Conservation (phyloP, 2,113 vertebrate genomes). For the Lepus timidus region DNA sequence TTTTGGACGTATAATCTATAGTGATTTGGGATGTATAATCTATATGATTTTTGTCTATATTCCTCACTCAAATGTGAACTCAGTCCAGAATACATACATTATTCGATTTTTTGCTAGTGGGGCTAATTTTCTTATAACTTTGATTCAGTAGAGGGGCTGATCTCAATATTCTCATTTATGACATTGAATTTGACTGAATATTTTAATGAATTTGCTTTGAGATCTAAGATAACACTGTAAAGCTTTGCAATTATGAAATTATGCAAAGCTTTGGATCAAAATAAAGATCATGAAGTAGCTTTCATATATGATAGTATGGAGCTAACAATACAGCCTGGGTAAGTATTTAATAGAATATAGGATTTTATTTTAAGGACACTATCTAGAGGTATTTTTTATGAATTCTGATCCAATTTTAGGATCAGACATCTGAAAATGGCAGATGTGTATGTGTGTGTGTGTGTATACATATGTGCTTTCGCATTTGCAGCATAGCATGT, state of each 20-base stretch:
- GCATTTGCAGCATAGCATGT: slow-evolving; percentile 55
- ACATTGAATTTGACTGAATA: slow-evolving; percentile 12
- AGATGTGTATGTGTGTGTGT: background rate
- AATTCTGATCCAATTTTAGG: background rate
- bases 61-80: background rate
- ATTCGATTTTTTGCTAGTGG: background rate
- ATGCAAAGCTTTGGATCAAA: slow-evolving; percentile 26
- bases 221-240: slow-evolving; percentile 14
- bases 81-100: background rate
- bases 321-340: background rate
- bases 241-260: background rate
- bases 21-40: background rate
- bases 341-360: background rate
- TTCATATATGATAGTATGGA: background rate
- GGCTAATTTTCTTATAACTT: background rate
- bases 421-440: background rate
- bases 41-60: background rate
- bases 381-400: background rate
- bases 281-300: background rate
- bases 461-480: background rate
- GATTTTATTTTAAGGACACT: slow-evolving; percentile 38
- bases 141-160: background rate
- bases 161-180: background rate
- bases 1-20: background rate
- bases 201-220: background rate